Evolutionary conservation across 2,888 invertebrate species (phyloP).

Genomic region (Chloroclysta siterata): DNA sequence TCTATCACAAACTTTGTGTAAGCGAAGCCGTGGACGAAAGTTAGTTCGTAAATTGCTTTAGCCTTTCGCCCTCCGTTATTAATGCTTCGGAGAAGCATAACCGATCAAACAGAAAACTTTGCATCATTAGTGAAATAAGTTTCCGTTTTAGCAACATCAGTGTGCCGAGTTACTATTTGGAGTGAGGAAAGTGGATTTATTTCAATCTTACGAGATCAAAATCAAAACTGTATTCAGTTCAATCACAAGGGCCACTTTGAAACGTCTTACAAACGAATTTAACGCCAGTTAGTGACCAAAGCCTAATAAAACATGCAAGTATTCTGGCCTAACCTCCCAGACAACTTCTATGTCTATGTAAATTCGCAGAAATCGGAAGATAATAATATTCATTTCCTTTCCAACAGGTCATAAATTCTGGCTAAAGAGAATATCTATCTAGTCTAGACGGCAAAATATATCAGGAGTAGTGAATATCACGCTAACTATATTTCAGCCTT

Average conservation of each 20-base stretch:
- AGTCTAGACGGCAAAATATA: conserved; percentile 43
- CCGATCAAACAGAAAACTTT: conserved; percentile 60
- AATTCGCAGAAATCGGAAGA: conserved; percentile 14
- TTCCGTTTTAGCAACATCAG: conserved; percentile 48
- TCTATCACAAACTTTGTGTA: conserved; percentile 43
- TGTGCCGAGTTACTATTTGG: conserved; percentile 36
- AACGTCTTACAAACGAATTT: no score
- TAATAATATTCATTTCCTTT: conserved; percentile 10
- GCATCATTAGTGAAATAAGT: conserved; percentile 59
- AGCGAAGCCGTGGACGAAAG: conserved; percentile 43
- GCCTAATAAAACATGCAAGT: no score
- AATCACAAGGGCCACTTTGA: no score
- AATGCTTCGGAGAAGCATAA: conserved; percentile 55
- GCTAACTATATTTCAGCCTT: conserved; percentile 37
- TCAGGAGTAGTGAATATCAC: conserved; percentile 32
- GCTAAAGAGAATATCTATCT: conserved; percentile 36
- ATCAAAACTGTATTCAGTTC: no score
- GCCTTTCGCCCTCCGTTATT: conserved; percentile 46
- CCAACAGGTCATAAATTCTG: conserved; percentile 34
- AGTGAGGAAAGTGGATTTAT: conserved; percentile 4
- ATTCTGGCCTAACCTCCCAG: not conserved
- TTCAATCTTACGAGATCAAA: not conserved
- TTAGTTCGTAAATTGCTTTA: conserved; percentile 50
- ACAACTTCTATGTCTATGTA: not conserved
- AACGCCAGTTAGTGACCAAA: no score